These are phyloP conservation scores for Discoglossus pictus DNA, from an alignment of 2,797 vertebrate species.

Conservation along the genomic window DNA sequence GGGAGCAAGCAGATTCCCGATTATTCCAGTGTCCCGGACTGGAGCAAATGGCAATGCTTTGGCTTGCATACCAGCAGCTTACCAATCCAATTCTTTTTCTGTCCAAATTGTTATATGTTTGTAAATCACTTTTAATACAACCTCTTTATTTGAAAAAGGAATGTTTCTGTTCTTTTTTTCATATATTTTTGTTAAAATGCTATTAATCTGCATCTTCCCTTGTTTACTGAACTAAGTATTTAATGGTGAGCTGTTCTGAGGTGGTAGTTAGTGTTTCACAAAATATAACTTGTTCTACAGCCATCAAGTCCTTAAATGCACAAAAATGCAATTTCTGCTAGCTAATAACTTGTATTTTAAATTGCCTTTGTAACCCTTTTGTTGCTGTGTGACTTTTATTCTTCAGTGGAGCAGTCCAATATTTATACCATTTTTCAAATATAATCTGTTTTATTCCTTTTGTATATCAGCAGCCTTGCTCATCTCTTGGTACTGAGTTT, in stretches of 20 bases:
- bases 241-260: too few relatives aligned
- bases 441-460: too few relatives aligned
- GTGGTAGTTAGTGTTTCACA: background rate
- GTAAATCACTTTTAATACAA: constrained; percentile 63
- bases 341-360: too few relatives aligned
- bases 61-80: constrained; percentile 62
- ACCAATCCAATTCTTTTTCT: constrained; percentile 56
- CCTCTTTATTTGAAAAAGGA: constrained; percentile 56
- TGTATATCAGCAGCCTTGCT: too few relatives aligned
- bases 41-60: constrained; percentile 57
- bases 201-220: too few relatives aligned
- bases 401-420: too few relatives aligned
- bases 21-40: constrained; percentile 55
- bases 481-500: too few relatives aligned
- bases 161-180: constrained; percentile 17
- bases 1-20: constrained; percentile 49
- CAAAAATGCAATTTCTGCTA: constrained; percentile 26
- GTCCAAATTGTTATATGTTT: constrained; percentile 64
- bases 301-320: background rate
- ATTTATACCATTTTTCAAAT: too few relatives aligned
- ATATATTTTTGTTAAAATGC: background rate
- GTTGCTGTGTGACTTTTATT: too few relatives aligned
- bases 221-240: too few relatives aligned
- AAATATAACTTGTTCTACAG: constrained; percentile 3
- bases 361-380: too few relatives aligned